phyloP scores from a whole-genome alignment of 2,888 invertebrate genomes.

The Drosophila helvetica region DNA sequence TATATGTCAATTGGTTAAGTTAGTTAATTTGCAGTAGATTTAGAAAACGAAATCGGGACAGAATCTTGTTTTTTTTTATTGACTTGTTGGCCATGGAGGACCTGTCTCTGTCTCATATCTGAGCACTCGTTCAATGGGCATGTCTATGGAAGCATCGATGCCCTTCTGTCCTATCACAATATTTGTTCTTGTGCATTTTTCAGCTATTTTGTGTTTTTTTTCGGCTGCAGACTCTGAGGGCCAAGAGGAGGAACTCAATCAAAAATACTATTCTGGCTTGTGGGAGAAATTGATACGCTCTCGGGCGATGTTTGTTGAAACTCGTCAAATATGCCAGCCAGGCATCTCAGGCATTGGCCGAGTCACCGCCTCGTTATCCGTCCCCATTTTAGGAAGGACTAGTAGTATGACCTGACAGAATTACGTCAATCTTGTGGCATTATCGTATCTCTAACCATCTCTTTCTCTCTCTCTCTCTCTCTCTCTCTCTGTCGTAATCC shows the following conservation, averaged over 20 bases:
- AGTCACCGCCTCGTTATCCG: constrained; percentile 27
- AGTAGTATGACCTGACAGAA: constrained; percentile 14
- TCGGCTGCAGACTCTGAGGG: too few species aligned
- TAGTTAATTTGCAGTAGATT: too few species aligned
- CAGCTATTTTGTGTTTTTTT: not conserved
- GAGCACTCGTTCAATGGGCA: not conserved
- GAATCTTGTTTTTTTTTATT: too few species aligned
- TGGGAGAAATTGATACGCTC: constrained; percentile 9
- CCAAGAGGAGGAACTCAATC: constrained; percentile 27
- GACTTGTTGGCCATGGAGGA: not conserved
- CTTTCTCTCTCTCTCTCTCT: constrained; percentile 6
- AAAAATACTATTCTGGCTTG: constrained; percentile 25
- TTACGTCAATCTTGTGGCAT: constrained; percentile 43
- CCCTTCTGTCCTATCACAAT: constrained; percentile 32
- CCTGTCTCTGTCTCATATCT: too few species aligned
- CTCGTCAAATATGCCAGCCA: constrained; percentile 17
- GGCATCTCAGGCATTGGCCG: not conserved
- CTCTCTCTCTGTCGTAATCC: not conserved
- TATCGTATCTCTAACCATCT: constrained; percentile 25
- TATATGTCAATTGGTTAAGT: too few species aligned
- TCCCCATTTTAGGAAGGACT: not conserved
- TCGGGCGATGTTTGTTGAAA: constrained; percentile 26
- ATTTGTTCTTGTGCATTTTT: constrained; percentile 33
- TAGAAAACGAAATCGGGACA: too few species aligned
- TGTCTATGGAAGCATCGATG: constrained; percentile 6